A percentile compares a stretch with the other conserved stretches of the same genome.
phyloP scores from a whole-genome alignment of 1,140 invertebrate genomes.

The Sogatella furcifera region DNA sequence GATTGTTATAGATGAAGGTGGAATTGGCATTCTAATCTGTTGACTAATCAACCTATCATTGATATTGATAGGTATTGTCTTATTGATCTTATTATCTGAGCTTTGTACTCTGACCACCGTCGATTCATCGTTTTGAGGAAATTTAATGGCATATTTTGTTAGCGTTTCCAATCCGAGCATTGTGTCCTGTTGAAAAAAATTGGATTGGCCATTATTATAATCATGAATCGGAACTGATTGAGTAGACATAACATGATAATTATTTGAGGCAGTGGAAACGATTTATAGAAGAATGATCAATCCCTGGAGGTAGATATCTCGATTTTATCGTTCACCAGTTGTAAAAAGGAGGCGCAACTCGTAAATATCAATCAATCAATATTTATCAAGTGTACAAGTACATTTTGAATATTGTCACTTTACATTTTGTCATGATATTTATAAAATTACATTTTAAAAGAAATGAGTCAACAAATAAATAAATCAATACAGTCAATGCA shows the following conservation, averaged over 20 bases:
- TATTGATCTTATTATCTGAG: not conserved
- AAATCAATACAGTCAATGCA: too few relatives aligned
- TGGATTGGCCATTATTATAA: not conserved
- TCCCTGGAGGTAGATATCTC: too few relatives aligned
- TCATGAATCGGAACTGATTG: not conserved
- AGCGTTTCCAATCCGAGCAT: not conserved
- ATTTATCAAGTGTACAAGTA: too few relatives aligned
- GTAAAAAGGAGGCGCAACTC: too few relatives aligned
- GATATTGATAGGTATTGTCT: not conserved
- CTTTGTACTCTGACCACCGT: not conserved
- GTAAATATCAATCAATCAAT: too few relatives aligned
- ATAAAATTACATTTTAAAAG: too few relatives aligned
- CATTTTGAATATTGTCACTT: too few relatives aligned
- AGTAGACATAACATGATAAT: not conserved
- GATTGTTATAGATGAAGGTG: not conserved
- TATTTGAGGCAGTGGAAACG: not conserved
- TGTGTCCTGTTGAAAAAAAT: not conserved
- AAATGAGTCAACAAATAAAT: too few relatives aligned
- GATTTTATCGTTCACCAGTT: too few relatives aligned
- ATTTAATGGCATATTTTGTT: not conserved
- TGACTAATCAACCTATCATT: not conserved
- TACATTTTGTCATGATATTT: too few relatives aligned
- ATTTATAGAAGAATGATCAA: too few relatives aligned
- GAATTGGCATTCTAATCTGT: not conserved
- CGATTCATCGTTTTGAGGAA: not conserved